Percentiles rank a stretch among this genome's conserved stretches.
Evolutionary conservation across 2,888 invertebrate genomes (phyloP).

Genomic region (Campoplex capitator): DNA sequence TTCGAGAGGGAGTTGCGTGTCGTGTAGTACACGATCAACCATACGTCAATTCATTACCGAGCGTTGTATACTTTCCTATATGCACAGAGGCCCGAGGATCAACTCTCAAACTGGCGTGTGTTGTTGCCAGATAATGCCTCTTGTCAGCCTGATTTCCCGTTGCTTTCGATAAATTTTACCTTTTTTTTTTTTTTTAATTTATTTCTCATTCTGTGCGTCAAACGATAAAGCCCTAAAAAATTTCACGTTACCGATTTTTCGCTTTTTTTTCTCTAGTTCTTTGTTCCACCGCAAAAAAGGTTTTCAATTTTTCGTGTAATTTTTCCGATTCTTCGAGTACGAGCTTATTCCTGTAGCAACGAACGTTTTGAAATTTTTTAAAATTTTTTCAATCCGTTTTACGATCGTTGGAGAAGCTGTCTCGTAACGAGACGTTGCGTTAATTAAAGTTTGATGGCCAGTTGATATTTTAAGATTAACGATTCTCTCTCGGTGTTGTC

Average conservation of each 20-base stretch:
- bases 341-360: too few species aligned
- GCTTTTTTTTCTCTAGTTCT: not conserved
- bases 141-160: conserved; percentile 16
- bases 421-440: not conserved
- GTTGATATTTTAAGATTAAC: not conserved
- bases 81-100: conserved; percentile 23
- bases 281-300: not conserved
- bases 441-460: not conserved
- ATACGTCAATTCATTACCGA: conserved; percentile 52
- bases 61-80: conserved; percentile 6
- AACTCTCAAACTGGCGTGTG: conserved; percentile 17
- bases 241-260: not conserved
- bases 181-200: not conserved
- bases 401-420: not conserved
- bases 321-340: not conserved
- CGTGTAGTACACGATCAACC: conserved; percentile 26
- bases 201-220: not conserved
- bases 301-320: not conserved
- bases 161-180: conserved; percentile 43
- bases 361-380: not conserved
- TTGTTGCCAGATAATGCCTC: conserved; percentile 20
- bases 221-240: not conserved
- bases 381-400: not conserved
- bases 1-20: conserved; percentile 12
- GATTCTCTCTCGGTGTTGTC: not conserved